These are phyloP conservation scores for Allolobophora icterica DNA, from an alignment of 2,888 invertebrate species.

Conservation along the genomic window DNA sequence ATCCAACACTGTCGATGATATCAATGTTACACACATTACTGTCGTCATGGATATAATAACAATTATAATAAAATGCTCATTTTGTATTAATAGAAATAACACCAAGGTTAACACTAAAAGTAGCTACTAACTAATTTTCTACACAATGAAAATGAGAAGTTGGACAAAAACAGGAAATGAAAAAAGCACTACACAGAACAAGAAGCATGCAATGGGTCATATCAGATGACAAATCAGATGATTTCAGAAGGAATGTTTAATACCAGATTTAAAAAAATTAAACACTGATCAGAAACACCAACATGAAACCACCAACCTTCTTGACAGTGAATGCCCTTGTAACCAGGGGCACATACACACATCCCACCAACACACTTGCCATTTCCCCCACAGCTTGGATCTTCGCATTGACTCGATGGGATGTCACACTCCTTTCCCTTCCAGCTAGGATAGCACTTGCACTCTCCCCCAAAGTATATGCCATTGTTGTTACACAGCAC, in stretches of 20 bases:
- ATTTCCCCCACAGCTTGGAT: constrained; percentile 93
- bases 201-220: background rate
- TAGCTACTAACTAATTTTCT: background rate
- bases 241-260: background rate
- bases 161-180: background rate
- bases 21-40: background rate
- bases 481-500: constrained; percentile 95
- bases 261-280: background rate
- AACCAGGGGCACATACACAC: constrained; percentile 87
- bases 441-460: constrained; percentile 97
- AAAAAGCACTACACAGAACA: constrained; percentile 6
- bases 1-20: background rate
- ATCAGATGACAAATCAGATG: background rate
- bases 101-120: background rate
- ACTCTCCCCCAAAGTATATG: constrained; percentile 93
- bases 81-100: background rate
- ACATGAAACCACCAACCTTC: constrained; percentile 70
- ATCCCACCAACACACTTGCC: constrained; percentile 82
- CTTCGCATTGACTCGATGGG: constrained; percentile 92
- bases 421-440: constrained; percentile 96
- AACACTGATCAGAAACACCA: background rate
- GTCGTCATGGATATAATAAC: background rate
- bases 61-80: background rate
- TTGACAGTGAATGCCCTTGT: constrained; percentile 89
- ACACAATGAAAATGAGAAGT: background rate